A percentile compares a stretch with the other conserved stretches of the same genome.
Evolutionary conservation across 2,113 vertebrate species (phyloP).

Genomic region (Pterocles gutturalis): DNA sequence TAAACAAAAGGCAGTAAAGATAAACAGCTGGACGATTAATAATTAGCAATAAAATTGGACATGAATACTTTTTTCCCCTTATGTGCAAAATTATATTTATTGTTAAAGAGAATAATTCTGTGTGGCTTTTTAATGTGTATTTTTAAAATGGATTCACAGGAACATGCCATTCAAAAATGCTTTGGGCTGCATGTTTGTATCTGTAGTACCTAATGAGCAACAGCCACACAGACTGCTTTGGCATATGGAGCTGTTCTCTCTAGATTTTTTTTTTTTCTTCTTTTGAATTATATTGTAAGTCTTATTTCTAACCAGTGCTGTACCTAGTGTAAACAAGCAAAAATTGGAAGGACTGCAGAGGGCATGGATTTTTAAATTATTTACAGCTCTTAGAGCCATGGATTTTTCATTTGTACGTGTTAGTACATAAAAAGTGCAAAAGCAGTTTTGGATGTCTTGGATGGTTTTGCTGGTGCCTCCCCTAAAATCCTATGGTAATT

Average conservation of each 20-base stretch:
- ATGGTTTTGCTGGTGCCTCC: background rate
- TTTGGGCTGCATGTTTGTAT: background rate
- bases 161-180: background rate
- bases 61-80: background rate
- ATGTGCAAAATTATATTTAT: background rate
- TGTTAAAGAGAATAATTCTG: background rate
- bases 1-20: conserved; percentile 46
- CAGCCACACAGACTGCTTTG: background rate
- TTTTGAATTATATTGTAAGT: background rate
- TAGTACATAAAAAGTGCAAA: background rate
- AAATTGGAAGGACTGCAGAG: background rate
- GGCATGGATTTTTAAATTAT: background rate
- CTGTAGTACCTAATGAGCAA: background rate
- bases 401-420: background rate
- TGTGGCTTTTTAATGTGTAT: background rate
- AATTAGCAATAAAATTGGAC: conserved; percentile 9
- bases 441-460: background rate
- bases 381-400: background rate
- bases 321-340: background rate
- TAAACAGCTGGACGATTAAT: conserved; percentile 24
- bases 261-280: background rate
- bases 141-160: background rate
- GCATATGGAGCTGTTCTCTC: background rate
- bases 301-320: background rate
- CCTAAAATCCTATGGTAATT: background rate